Base-by-base conservation (phyloP, 2,113 vertebrate genomes). In the Pleuronectes platessa region DNA sequence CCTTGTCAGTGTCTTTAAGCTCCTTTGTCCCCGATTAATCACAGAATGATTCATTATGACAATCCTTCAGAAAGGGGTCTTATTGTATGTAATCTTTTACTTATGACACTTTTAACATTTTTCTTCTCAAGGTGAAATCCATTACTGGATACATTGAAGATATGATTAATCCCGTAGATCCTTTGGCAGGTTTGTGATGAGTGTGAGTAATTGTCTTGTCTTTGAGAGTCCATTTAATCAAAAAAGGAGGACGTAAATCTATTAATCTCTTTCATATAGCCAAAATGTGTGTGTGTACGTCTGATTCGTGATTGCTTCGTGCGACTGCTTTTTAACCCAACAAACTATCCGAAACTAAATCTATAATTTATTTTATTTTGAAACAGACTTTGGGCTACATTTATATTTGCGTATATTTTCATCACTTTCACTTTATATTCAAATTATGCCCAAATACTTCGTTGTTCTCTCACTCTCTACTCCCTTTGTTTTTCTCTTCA, bases 91-190 rank as follows among this genome's bases (percentile, higher is more conserved):
- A 68, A 73, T 71, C 71, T 79, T 72, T 79, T 65, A 73, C 77
- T 71, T 40, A 40, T 78, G 84, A 69, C 69, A 37, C 27, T 78
- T 79, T 72, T 72, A 58, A 78, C 13, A 76, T 89, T 69, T 49
- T 40, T 68, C 64, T 75, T 71, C 70, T 74, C 81, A 87, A 89
- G 86, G 86, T 85, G 77, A 89, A 76, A 71, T 42, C 26, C 62
- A 72, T 77, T 78, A 74, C 68, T 24, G 59, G 45, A 78, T 69
- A 40, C 61, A 49, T 37, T 59, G 45, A 69, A 79, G 72, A 68
- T 49, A 78, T 79, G 76, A 88, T 89, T 86, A 78, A 90, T 90
- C 62, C 80, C 45, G 71, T 72, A 62, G 31, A 60, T 64, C 54
- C 40, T 24, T 24, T 53, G 56, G 49, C 64, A 61, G 70, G 58